phyloP scores from a whole-genome alignment of 2,797 vertebrate species.

The Microctenopoma lineatum region DNA sequence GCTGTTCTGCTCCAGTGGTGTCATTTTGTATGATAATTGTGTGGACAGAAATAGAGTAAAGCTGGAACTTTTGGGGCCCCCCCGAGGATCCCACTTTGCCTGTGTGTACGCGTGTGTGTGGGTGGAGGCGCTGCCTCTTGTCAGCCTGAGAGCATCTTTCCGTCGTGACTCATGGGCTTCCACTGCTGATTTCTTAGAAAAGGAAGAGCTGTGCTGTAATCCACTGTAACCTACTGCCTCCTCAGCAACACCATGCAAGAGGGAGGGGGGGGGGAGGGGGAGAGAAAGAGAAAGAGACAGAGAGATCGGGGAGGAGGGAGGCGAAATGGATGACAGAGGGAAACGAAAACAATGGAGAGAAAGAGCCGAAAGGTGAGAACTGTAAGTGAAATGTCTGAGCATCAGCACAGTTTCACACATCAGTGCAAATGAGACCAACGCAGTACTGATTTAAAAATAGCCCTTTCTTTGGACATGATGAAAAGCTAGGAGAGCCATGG shows the following conservation, averaged over 20 bases:
- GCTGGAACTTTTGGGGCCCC: no score
- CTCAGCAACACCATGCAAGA: constrained; percentile 10
- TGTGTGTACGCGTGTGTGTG: background rate
- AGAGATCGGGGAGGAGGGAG: background rate
- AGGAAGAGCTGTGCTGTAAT: constrained; percentile 39
- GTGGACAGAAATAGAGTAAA: background rate
- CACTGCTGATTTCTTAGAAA: constrained; percentile 50
- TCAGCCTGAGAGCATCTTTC: constrained; percentile 33
- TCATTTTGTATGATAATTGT: background rate
- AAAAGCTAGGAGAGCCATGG: constrained; percentile 20
- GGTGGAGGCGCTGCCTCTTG: constrained; percentile 24
- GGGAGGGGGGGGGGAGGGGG: background rate
- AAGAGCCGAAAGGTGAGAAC: constrained; percentile 44
- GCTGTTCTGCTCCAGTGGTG: background rate
- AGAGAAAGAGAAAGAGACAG: background rate
- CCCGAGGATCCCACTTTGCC: background rate
- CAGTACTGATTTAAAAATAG: constrained; percentile 71
- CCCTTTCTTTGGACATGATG: constrained; percentile 51
- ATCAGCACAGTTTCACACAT: constrained; percentile 72
- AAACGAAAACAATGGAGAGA: background rate
- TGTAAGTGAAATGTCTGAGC: constrained; percentile 52
- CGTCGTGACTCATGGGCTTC: constrained; percentile 70
- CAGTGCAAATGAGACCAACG: constrained; percentile 72
- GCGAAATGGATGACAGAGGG: constrained; percentile 10
- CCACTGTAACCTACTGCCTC: constrained; percentile 34